phyloP scores from a whole-genome alignment of 2,797 vertebrate species.

The Smutsia gigantea region DNA sequence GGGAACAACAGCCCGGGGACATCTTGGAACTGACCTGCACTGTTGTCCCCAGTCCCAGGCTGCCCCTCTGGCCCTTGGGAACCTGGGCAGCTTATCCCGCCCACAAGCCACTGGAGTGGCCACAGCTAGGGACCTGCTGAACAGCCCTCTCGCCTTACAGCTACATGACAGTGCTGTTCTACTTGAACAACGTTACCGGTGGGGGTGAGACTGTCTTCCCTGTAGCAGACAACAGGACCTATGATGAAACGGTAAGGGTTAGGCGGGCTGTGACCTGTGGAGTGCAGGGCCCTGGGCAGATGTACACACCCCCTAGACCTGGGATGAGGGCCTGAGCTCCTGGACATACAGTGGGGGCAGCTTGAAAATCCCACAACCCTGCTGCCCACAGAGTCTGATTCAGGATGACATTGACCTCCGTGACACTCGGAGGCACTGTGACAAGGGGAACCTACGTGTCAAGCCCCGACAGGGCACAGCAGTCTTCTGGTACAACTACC shows the following conservation, averaged over 20 bases:
- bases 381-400: slow-evolving; percentile 92
- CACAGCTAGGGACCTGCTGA: slow-evolving; percentile 44
- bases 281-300: slow-evolving; percentile 29
- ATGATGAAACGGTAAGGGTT: slow-evolving; percentile 95
- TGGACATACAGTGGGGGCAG: neutral
- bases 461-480: slow-evolving; percentile 96
- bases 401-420: slow-evolving; percentile 96
- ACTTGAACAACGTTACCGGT: slow-evolving; percentile 97
- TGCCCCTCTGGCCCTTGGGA: slow-evolving; percentile 12
- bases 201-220: slow-evolving; percentile 99
- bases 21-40: neutral
- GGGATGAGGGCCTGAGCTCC: neutral
- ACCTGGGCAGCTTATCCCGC: slow-evolving; percentile 49
- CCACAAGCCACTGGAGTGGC: neutral
- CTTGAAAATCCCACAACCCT: neutral
- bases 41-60: neutral
- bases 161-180: slow-evolving; percentile 99
- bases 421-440: slow-evolving; percentile 97
- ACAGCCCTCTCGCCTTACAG: slow-evolving; percentile 86
- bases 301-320: neutral
- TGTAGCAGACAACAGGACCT: slow-evolving; percentile 99
- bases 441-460: slow-evolving; percentile 96
- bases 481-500: slow-evolving; percentile 99
- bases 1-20: neutral
- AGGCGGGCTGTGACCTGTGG: neutral